These are phyloP conservation scores for Leucophenga montana DNA, from an alignment of 2,888 invertebrate species.

Conservation along the genomic window DNA sequence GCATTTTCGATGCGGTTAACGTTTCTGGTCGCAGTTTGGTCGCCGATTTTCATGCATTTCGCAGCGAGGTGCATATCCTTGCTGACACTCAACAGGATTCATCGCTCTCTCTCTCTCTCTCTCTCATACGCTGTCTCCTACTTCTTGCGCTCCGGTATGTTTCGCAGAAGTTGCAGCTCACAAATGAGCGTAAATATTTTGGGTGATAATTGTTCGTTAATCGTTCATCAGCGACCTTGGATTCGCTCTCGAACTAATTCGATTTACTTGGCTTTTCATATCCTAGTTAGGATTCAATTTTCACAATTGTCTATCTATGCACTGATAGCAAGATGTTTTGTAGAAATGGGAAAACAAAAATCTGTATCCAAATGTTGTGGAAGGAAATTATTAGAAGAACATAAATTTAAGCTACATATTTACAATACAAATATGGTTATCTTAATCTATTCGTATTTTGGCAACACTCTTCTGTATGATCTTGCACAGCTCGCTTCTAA, in stretches of 20 bases:
- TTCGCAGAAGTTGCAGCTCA: slow-evolving; percentile 51
- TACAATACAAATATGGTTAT: no score
- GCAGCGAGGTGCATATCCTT: slow-evolving; percentile 65
- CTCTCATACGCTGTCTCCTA: background rate
- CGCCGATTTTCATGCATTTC: slow-evolving; percentile 56
- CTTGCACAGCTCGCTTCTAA: no score
- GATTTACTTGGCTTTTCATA: slow-evolving; percentile 34
- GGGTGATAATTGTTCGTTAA: slow-evolving; percentile 68
- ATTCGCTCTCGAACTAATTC: slow-evolving; percentile 43
- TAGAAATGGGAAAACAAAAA: slow-evolving; percentile 4
- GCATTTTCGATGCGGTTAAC: slow-evolving; percentile 55
- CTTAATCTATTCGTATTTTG: no score
- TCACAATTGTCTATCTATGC: slow-evolving; percentile 15
- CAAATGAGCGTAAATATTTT: slow-evolving; percentile 60
- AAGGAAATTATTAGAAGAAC: no score
- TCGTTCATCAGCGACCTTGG: slow-evolving; percentile 60
- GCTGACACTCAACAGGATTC: slow-evolving; percentile 22
- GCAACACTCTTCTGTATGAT: no score
- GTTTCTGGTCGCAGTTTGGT: slow-evolving; percentile 62
- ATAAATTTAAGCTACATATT: no score
- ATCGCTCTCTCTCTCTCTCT: background rate
- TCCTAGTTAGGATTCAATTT: slow-evolving; percentile 12
- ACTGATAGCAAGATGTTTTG: slow-evolving; percentile 25
- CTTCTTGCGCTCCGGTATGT: slow-evolving; percentile 26
- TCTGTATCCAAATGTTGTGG: no score